These are phyloP conservation scores for Panthera uncia DNA, from an alignment of 2,113 vertebrate species.

Conservation along the genomic window DNA sequence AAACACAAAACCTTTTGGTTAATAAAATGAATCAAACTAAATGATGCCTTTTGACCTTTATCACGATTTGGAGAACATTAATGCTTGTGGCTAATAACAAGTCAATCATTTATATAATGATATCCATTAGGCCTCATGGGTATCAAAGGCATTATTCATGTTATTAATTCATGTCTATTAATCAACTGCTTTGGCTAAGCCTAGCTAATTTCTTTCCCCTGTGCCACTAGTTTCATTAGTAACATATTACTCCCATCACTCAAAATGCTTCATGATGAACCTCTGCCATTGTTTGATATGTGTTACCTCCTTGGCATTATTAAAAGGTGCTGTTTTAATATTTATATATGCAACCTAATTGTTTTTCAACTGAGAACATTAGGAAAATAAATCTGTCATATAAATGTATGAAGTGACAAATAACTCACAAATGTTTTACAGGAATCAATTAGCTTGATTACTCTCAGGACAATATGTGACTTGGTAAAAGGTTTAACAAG, in stretches of 20 bases:
- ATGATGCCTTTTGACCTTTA: slow-evolving; percentile 75
- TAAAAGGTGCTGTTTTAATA: slow-evolving; percentile 34
- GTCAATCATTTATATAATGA: slow-evolving; percentile 72
- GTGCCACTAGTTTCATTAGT: background rate
- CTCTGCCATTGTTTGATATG: background rate
- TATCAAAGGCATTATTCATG: slow-evolving; percentile 74
- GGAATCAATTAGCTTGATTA: slow-evolving; percentile 59
- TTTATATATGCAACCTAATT: slow-evolving; percentile 40
- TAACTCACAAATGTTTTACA: slow-evolving; percentile 56
- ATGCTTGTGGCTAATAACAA: slow-evolving; percentile 72
- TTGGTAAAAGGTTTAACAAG: slow-evolving; percentile 28
- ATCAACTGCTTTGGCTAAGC: slow-evolving; percentile 66
- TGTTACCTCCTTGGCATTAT: slow-evolving; percentile 50
- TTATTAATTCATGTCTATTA: slow-evolving; percentile 77
- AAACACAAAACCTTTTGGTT: slow-evolving; percentile 72
- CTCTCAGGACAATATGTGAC: background rate
- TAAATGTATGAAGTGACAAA: slow-evolving; percentile 47
- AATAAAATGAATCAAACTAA: slow-evolving; percentile 81
- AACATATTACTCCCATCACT: slow-evolving; percentile 61
- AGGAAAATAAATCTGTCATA: slow-evolving; percentile 70
- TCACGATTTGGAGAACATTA: slow-evolving; percentile 65
- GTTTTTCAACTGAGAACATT: slow-evolving; percentile 64
- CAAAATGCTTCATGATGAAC: slow-evolving; percentile 42
- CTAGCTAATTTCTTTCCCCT: slow-evolving; percentile 64
- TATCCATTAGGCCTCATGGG: slow-evolving; percentile 63